These are phyloP conservation scores for Cirrhinus mrigala DNA, from an alignment of 2,797 vertebrate genomes.

Conservation along the genomic window DNA sequence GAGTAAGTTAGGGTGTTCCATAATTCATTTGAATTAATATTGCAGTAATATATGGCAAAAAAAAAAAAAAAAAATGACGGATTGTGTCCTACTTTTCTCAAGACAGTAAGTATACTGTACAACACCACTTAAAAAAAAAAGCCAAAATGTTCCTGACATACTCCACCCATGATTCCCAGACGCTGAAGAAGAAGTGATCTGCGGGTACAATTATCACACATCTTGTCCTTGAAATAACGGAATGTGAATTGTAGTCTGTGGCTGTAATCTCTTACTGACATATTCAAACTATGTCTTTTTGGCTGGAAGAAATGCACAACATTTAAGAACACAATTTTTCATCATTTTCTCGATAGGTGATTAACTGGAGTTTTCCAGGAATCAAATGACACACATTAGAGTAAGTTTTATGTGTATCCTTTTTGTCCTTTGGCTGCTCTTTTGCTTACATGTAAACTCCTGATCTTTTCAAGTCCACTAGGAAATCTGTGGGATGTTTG, in stretches of 20 bases:
- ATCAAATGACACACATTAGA: constrained; percentile 41
- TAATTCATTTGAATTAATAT: constrained; percentile 41
- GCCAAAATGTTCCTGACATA: not conserved
- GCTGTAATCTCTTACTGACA: constrained; percentile 52
- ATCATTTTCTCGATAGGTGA: constrained; percentile 47
- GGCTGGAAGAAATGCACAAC: constrained; percentile 47
- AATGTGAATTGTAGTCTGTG: constrained; percentile 54
- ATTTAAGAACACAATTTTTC: constrained; percentile 53
- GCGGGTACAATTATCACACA: constrained; percentile 40
- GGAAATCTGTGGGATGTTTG: constrained; percentile 12
- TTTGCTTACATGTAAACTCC: constrained; percentile 35
- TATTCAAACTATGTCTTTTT: constrained; percentile 53
- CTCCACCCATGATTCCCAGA: constrained; percentile 15
- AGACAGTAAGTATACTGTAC: not conserved
- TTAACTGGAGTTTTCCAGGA: constrained; percentile 57
- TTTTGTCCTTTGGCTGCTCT: constrained; percentile 48
- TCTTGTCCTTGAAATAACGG: constrained; percentile 45
- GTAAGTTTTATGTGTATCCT: constrained; percentile 34
- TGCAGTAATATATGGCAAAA: constrained; percentile 27
- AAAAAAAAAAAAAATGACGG: constrained; percentile 21
- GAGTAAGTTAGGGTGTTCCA: constrained; percentile 24
- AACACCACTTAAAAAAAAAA: not conserved
- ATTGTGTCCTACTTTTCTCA: constrained; percentile 16
- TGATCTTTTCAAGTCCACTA: not conserved
- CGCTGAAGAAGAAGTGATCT: constrained; percentile 17